Evolutionary conservation across 1,140 invertebrate genomes (phyloP), one percentile per base, ranked within the genome.

Genomic region (Ctenoplectra terminalis): DNA sequence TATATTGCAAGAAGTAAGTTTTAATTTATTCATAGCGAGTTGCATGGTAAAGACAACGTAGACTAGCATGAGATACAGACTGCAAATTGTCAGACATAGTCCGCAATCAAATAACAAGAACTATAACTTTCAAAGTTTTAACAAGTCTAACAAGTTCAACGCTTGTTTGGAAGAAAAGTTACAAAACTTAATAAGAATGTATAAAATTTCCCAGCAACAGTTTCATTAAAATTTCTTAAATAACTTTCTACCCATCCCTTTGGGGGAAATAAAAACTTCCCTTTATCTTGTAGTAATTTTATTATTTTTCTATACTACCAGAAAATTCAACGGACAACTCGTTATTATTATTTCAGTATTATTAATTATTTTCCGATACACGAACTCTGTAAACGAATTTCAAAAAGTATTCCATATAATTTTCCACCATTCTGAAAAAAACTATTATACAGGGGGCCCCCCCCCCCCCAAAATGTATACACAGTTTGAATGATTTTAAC

Each of bases 271-370:
- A 34, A n/a, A 34, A 34, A 23, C 60, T 64, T n/a, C 7, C 29
- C 61, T n/a, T 64, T n/a, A 64, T n/a, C 31, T 31, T 61, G 31
- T 9, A 64, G 13, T 37, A n/a, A 64, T 64, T 64, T 37, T 37
- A 64, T 17, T 34, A 64, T 34, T 40, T 64, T 1, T 15, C 20
- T 11, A 64, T 64, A 5, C 20, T 17, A n/a, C 23, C 20, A 37
- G 34, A 37, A 37, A 64, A 17, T 40, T 40, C 13, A n/a, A 64
- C 2, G 23, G 9, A 9, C 23, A 29, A 26, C 17, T 15, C 20
- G 15, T 29, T 23, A 34, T 20, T 2, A 20, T 20, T 61, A 17
- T 1, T 7, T 11, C n/a, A 26, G n/a, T 56, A n/a, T 56, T n/a
- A 56, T 56, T n/a, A 56, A 58, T 58, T 4, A 61, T 4, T 31